Conservation (phyloP, 2,888 invertebrate species). For the Perizoma affinitatum region DNA sequence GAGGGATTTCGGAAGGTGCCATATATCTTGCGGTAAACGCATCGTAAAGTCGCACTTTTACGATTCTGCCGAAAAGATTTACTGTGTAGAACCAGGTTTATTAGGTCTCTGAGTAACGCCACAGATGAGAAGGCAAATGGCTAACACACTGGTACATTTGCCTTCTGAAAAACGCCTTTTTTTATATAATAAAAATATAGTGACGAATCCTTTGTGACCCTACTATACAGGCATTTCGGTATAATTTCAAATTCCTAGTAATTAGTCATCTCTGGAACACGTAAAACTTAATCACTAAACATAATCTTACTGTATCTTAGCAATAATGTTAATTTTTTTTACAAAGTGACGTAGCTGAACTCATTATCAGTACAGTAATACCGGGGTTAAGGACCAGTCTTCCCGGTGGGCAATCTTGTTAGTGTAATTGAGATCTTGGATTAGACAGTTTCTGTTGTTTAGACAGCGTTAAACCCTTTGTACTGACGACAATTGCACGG, state of each 20-base stretch:
- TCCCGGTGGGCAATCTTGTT: slow-evolving; percentile 40
- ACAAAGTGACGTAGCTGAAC: slow-evolving; percentile 33
- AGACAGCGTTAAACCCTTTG: slow-evolving; percentile 33
- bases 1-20: slow-evolving; percentile 33
- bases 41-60: slow-evolving; percentile 59
- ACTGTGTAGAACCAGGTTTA: slow-evolving; percentile 49
- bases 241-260: too few species aligned
- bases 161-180: too few species aligned
- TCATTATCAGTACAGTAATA: slow-evolving; percentile 27
- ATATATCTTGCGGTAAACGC: slow-evolving; percentile 53
- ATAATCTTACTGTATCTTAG: too few species aligned
- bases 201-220: too few species aligned
- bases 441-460: slow-evolving; percentile 27
- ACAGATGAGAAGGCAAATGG: slow-evolving; percentile 8
- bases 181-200: too few species aligned
- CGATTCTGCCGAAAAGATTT: slow-evolving; percentile 59
- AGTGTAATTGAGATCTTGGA: slow-evolving; percentile 39
- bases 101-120: slow-evolving; percentile 45
- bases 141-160: not conserved
- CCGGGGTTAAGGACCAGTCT: slow-evolving; percentile 23
- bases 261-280: too few species aligned
- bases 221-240: too few species aligned
- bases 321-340: not conserved
- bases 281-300: too few species aligned
- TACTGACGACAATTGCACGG: slow-evolving; percentile 26